Conservation (phyloP, 2,113 vertebrate species). For the Ailuropoda melanoleuca region DNA sequence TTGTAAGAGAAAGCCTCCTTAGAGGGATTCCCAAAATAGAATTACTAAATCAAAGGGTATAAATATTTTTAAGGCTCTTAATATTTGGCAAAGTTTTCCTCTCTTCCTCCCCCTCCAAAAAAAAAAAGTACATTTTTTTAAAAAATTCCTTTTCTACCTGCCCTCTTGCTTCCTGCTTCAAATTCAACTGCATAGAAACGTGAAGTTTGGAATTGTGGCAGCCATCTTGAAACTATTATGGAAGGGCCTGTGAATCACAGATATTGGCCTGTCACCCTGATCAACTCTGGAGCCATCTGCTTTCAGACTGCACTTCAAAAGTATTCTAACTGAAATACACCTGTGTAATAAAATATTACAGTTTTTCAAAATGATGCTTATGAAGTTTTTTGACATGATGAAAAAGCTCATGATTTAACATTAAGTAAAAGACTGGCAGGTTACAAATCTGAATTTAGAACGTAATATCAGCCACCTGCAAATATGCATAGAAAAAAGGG, state of each 20-base stretch:
- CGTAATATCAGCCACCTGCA: background rate
- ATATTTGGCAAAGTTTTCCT: background rate
- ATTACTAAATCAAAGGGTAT: slow-evolving; percentile 9
- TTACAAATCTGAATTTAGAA: background rate
- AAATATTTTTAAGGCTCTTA: background rate
- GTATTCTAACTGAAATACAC: background rate
- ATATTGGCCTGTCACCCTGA: background rate
- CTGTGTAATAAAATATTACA: background rate
- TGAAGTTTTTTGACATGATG: background rate
- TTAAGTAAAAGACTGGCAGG: background rate
- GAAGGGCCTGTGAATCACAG: background rate
- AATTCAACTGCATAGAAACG: background rate
- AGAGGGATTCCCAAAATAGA: slow-evolving; percentile 6
- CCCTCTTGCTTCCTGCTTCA: background rate
- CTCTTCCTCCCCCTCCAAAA: no score
- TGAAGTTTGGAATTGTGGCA: background rate
- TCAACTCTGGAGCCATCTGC: background rate
- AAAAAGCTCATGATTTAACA: background rate
- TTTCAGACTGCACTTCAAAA: background rate
- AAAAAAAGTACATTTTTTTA: background rate
- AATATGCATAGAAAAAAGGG: background rate
- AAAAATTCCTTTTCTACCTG: background rate
- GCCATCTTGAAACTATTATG: background rate
- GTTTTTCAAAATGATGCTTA: background rate
- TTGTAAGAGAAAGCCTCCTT: background rate